phyloP scores from a whole-genome alignment of 2,888 invertebrate species.

The Platypus cylindrus region DNA sequence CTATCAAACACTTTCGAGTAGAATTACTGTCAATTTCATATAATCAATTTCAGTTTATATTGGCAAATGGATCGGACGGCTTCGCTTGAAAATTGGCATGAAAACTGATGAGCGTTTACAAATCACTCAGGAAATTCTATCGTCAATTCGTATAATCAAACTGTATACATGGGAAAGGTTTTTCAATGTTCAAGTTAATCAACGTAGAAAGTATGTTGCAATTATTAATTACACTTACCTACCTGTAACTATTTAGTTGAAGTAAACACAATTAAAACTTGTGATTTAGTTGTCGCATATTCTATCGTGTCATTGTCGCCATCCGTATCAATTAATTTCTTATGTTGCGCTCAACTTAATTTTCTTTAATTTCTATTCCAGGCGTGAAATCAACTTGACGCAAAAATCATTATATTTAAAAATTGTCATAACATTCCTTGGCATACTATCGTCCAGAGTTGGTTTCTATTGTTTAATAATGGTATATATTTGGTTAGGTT shows the following conservation, averaged over 20 bases:
- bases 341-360: no score
- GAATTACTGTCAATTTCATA: not conserved
- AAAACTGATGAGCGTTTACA: slow-evolving; percentile 6
- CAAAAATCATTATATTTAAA: slow-evolving; percentile 26
- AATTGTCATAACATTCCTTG: slow-evolving; percentile 23
- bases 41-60: slow-evolving; percentile 3
- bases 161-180: slow-evolving; percentile 5
- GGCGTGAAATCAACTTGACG: slow-evolving; percentile 51
- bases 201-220: slow-evolving; percentile 4
- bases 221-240: not conserved
- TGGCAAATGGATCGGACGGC: slow-evolving; percentile 2
- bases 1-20: not conserved
- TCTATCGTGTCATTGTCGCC: not conserved
- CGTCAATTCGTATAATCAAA: slow-evolving; percentile 5
- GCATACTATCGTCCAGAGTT: slow-evolving; percentile 25
- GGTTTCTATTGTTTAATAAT: slow-evolving; percentile 30
- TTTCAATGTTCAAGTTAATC: slow-evolving; percentile 2
- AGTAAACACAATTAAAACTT: not conserved
- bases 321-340: not conserved
- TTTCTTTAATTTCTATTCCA: slow-evolving; percentile 29
- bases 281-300: not conserved
- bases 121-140: slow-evolving; percentile 5
- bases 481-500: slow-evolving; percentile 55
- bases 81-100: slow-evolving; percentile 3
- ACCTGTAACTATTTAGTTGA: no score